Percentiles rank a stretch among this genome's conserved stretches.
Evolutionary conservation across 2,888 invertebrate genomes (phyloP).

Genomic region (Arctia plantaginis): DNA sequence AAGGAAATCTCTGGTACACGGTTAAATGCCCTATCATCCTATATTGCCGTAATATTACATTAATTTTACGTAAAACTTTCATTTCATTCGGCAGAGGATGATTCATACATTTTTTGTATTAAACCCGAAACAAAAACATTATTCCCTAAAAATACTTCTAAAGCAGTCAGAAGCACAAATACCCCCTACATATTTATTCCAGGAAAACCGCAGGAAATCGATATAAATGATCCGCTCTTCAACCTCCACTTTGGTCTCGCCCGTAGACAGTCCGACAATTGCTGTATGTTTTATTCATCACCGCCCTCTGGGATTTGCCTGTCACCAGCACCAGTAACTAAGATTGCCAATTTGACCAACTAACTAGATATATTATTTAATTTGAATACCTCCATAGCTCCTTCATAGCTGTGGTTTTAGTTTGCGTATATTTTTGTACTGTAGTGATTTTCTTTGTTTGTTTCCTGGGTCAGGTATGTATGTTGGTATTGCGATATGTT

Average conservation of each 20-base stretch:
- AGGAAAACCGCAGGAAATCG: not conserved
- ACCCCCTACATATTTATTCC: too few species aligned
- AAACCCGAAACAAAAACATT: not conserved
- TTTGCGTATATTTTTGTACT: not conserved
- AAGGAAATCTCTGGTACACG: too few species aligned
- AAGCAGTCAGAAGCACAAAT: too few species aligned
- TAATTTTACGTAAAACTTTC: too few species aligned
- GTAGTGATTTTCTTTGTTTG: not conserved
- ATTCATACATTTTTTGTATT: not conserved
- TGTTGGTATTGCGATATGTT: too few species aligned
- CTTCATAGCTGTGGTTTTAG: too few species aligned
- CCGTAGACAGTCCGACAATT: slow-evolving; percentile 38
- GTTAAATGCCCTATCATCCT: too few species aligned
- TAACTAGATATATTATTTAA: slow-evolving; percentile 6
- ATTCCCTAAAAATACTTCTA: not conserved
- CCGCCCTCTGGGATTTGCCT: slow-evolving; percentile 14
- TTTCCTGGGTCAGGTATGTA: not conserved
- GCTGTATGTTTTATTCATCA: slow-evolving; percentile 46
- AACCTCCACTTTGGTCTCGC: slow-evolving; percentile 1
- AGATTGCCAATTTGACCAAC: slow-evolving; percentile 20
- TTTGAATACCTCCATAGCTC: not conserved
- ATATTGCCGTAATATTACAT: too few species aligned
- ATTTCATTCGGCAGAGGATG: too few species aligned
- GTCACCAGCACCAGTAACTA: not conserved
- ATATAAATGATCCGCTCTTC: slow-evolving; percentile 15